These are phyloP conservation scores for Pseudoatta argentina DNA, from an alignment of 1,140 invertebrate genomes.

Conservation along the genomic window DNA sequence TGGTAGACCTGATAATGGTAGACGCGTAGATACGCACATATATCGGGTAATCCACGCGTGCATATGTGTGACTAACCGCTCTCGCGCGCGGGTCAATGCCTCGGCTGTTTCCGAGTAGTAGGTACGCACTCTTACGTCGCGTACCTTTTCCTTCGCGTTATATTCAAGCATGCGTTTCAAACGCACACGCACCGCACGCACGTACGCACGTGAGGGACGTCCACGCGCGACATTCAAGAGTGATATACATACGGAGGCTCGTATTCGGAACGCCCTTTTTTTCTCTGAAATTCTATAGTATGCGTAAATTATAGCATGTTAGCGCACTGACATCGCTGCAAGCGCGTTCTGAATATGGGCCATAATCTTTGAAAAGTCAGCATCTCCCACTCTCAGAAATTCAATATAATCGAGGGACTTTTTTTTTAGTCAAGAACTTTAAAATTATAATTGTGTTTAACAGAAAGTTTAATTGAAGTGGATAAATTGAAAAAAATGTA, in stretches of 20 bases:
- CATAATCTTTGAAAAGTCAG: background rate
- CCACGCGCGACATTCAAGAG: conserved; percentile 10
- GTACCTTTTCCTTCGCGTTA: conserved; percentile 67
- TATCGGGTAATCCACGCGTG: conserved; percentile 64
- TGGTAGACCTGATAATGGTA: background rate
- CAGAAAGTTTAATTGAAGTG: background rate
- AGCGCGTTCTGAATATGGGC: no score
- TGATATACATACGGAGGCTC: background rate
- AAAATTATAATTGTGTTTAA: background rate
- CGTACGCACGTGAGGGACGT: conserved; percentile 24
- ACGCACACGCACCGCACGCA: conserved; percentile 11
- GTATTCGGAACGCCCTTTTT: no score
- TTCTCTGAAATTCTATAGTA: no score
- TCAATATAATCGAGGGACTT: background rate
- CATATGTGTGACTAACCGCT: conserved; percentile 76
- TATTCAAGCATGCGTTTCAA: conserved; percentile 42
- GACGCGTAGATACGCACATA: background rate
- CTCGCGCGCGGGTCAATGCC: conserved; percentile 81
- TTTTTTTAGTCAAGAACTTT: background rate
- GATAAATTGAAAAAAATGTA: background rate
- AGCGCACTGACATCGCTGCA: no score
- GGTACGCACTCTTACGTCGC: conserved; percentile 64
- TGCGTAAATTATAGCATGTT: no score
- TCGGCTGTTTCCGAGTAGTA: conserved; percentile 76
- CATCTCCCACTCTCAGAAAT: background rate